Evolutionary conservation across 2,888 invertebrate genomes (phyloP), one percentile per base, ranked within the genome.

Genomic region (Acanthosepion lycidas): DNA sequence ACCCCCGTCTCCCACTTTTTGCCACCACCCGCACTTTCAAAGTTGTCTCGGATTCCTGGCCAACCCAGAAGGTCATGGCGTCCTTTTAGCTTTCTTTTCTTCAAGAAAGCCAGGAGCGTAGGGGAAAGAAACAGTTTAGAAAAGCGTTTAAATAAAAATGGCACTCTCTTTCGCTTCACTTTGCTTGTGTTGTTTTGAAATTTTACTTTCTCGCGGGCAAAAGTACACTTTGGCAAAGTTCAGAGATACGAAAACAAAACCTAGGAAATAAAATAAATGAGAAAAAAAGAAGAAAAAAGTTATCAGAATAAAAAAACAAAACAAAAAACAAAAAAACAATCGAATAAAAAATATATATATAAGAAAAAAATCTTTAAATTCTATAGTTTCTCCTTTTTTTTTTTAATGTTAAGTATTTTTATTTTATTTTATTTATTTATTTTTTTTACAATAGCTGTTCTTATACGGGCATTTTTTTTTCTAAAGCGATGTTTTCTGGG

Each of bases 1-100:
- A n/a, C 78, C 12, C 0, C 78, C 6, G 3, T 6, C 78, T 1
- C 78, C n/a, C n/a, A 12, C 9, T 18, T n/a, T n/a, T 15, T 12
- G 12, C 3, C 18, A 9, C 78, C 78, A 78, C 12, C 78, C 78
- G 15, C 78, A 15, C 78, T n/a, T 78, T 15, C 9, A 15, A 78
- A n/a, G 33, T 78, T 78, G 78, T 78, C 78, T 78, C 78, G 12
- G 33, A n/a, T 15, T 78, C 15, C n/a, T 78, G n/a, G 78, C 78
- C 78, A 78, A 78, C 78, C n/a, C n/a, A 33, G 78, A 78, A 78
- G 78, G 78, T 78, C 78, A 78, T 78, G n/a, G 78, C n/a, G 78
- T 78, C n/a, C 78, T 78, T 78, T n/a, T 12, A 78, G 78, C 78
- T 78, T 78, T 78, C 78, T 78, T 78, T 78, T 12, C 78, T 78